A percentile compares a stretch with the other conserved stretches of the same genome.
Conservation (phyloP, 1,140 invertebrate genomes). For the Calycopis cecrops region DNA sequence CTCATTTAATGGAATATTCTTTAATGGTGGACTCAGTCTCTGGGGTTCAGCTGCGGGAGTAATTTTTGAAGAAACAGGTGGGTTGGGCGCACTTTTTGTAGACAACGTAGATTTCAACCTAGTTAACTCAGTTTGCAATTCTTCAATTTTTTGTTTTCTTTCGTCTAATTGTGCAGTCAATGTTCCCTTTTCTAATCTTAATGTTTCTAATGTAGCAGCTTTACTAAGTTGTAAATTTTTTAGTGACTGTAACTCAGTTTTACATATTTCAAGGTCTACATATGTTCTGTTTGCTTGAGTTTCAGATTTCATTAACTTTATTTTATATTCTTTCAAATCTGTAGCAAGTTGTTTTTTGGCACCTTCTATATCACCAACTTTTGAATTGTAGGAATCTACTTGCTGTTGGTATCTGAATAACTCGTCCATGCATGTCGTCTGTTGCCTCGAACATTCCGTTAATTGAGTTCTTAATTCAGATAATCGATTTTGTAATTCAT, state of each 20-base stretch:
- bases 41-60: slow-evolving; percentile 59
- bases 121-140: slow-evolving; percentile 55
- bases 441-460: slow-evolving; percentile 59
- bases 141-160: slow-evolving; percentile 52
- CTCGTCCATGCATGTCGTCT: slow-evolving; percentile 59
- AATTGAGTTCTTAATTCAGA: slow-evolving; percentile 53
- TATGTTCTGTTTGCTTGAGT: slow-evolving; percentile 50
- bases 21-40: slow-evolving; percentile 55
- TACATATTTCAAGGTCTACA: slow-evolving; percentile 55
- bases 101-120: slow-evolving; percentile 49
- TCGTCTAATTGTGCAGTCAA: slow-evolving; percentile 51
- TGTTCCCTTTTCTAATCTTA: slow-evolving; percentile 56
- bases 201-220: slow-evolving; percentile 52
- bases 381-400: slow-evolving; percentile 45
- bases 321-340: slow-evolving; percentile 42
- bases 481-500: slow-evolving; percentile 55
- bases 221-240: slow-evolving; percentile 63
- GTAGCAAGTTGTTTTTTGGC: slow-evolving; percentile 45
- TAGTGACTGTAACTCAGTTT: slow-evolving; percentile 55
- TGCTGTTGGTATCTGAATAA: slow-evolving; percentile 53
- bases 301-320: slow-evolving; percentile 46
- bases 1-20: slow-evolving; percentile 55
- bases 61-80: slow-evolving; percentile 44
- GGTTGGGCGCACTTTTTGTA: slow-evolving; percentile 52
- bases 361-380: slow-evolving; percentile 52